Evolutionary conservation across 1,140 invertebrate genomes (phyloP), one percentile per base, ranked within the genome.

Genomic region (Drosophila bipectinata): DNA sequence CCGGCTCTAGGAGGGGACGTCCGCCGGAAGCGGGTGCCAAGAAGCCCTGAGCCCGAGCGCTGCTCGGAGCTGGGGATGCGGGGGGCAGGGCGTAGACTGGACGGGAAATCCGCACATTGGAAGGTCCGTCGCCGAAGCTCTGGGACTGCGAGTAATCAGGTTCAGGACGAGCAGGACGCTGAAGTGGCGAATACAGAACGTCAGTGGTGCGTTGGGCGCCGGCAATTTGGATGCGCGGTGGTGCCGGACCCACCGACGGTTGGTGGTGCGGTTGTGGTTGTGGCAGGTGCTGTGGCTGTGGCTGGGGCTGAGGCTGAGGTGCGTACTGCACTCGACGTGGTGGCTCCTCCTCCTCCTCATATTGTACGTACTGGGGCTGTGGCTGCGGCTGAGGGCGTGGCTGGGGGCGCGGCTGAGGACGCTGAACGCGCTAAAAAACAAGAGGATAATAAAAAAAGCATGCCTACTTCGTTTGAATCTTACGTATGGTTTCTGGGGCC

Each of bases 401-500:
- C 12, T 83, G 79, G 34, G 90, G 82, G 7, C 71, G 75, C 10
- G 77, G 85, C 68, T 91, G 91, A 8, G 79, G 90, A 28, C 77
- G 87, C 39, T 68, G 74, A 14, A 87, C 57, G 28, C 81, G 79
- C 77, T 90, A 37, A 7, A 3, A 44, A 18, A 47, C 15, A 44
- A 6, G 14, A 44, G 4, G 14, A 44, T 44, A 15, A 44, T 5
- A 44, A 37, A 10, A 37, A 37, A 12, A 4, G 18, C 0, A 18
- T 8, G 18, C 8, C 14, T 5, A 15, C n/a, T 15, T 7, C 5
- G 4, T 1, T 18, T 6, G 2, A 44, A 44, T 37, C 79, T 85
- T 84, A 92, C 91, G 45, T 91, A 91, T 4, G 87, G 90, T 56
- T 82, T 57, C 85, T 92, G 82, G 75, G 93, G 78, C 62, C 92